Evolutionary conservation across 1,140 invertebrate species (phyloP).

Genomic region (Artemia franciscana): DNA sequence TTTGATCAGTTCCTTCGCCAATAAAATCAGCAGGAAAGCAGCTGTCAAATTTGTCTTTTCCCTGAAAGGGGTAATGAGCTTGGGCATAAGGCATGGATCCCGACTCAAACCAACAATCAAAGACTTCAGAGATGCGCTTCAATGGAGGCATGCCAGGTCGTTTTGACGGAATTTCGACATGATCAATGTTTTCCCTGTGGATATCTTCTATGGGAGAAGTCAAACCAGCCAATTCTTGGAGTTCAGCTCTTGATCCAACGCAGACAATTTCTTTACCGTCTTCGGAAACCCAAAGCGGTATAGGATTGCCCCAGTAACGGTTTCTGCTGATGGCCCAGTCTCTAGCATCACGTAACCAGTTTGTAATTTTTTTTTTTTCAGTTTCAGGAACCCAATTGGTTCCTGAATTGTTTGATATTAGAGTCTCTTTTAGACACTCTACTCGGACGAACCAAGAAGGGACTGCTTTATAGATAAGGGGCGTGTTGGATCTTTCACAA

Average conservation of each 20-base stretch:
- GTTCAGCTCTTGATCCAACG: too few species aligned
- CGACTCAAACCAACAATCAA: too few species aligned
- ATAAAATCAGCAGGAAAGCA: slow-evolving; percentile 98
- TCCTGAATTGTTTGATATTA: slow-evolving; percentile 51
- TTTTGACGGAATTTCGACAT: slow-evolving; percentile 74
- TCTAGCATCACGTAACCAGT: too few species aligned
- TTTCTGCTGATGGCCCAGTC: too few species aligned
- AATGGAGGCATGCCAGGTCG: slow-evolving; percentile 50
- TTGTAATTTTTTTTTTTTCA: slow-evolving; percentile 40
- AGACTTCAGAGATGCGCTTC: too few species aligned
- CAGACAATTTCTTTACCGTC: too few species aligned
- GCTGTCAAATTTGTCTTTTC: slow-evolving; percentile 68
- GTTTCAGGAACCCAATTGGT: too few species aligned
- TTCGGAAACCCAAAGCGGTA: too few species aligned
- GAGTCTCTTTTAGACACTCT: slow-evolving; percentile 54
- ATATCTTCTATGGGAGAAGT: too few species aligned
- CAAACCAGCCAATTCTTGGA: too few species aligned
- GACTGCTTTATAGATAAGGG: slow-evolving; percentile 89
- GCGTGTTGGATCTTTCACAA: slow-evolving; percentile 97
- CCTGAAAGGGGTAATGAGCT: slow-evolving; percentile 92
- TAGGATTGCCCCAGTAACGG: slow-evolving; percentile 96
- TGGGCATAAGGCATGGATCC: too few species aligned
- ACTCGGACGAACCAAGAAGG: slow-evolving; percentile 97
- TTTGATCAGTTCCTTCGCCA: slow-evolving; percentile 97
- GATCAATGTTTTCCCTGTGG: too few species aligned